Evolutionary conservation across 2,888 invertebrate genomes (phyloP), one percentile per base, ranked within the genome.

Genomic region (Dynastes tityus): DNA sequence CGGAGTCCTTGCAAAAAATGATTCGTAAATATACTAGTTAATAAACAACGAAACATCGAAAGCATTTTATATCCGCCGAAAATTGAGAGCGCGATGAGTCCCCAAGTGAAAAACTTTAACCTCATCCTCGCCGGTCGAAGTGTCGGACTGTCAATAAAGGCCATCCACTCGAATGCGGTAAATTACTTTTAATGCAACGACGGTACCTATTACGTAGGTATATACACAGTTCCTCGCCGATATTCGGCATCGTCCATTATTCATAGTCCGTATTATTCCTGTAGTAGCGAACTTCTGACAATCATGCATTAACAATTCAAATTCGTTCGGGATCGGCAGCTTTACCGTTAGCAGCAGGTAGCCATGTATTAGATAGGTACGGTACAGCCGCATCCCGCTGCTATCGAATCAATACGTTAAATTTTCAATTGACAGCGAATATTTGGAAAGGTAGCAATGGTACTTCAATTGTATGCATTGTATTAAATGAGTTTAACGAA

Each of bases 301-400:
- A 74, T 63, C 73, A n/a, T 13, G 45, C 73, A 74, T 74, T 74
- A 74, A 74, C 73, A 74, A 74, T 74, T 74, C 73, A 74, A 61
- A 74, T 74, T 74, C 73, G 73, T 45, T n/a, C 11, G 45, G 29
- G 73, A 51, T 68, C 68, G 68, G n/a, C 68, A 68, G 49, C 68
- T 51, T 68, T 68, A 68, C 51, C 49, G 63, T 32, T 63, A 58
- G 55, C 8, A 8, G 45, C 45, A 58, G 55, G 55, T 16, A 55
- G 16, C 22, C 5, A 16, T 16, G 55, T 58, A 58, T 58, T 58
- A 58, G 27, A 16, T 58, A n/a, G 55, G 22, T 58, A n/a, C 9
- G 40, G 22, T 55, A 58, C 22, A 16, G 29, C n/a, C 63, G 32
- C 8, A 8, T 22, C 6, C 29, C 63, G 9, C 2, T 13, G 29